Conservation (phyloP, 2,888 invertebrate species). For the Malachius bipustulatus region DNA sequence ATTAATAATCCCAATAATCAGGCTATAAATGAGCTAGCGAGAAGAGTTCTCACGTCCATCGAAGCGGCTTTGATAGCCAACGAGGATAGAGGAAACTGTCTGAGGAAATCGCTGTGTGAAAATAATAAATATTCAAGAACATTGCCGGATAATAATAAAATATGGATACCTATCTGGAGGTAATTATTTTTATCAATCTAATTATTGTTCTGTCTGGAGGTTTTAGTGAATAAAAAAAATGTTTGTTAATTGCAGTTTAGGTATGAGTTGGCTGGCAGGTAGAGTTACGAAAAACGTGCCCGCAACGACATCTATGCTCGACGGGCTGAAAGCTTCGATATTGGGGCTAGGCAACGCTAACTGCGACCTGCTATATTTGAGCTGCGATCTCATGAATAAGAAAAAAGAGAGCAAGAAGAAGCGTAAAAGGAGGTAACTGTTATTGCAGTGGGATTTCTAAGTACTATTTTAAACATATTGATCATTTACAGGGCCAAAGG, state of each 20-base stretch:
- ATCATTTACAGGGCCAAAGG: no score
- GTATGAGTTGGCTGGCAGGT: conserved; percentile 64
- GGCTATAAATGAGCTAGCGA: conserved; percentile 44
- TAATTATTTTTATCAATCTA: conserved; percentile 32
- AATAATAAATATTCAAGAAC: conserved; percentile 52
- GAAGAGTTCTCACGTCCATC: conserved; percentile 43
- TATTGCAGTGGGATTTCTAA: no score
- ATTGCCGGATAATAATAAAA: conserved; percentile 43
- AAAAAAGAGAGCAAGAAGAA: conserved; percentile 31
- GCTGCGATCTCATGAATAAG: conserved; percentile 39
- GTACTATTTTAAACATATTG: no score
- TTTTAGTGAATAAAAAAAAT: no score
- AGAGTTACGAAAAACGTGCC: conserved; percentile 33
- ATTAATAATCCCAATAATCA: conserved; percentile 31
- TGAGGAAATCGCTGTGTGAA: conserved; percentile 52
- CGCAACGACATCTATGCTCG: conserved; percentile 41
- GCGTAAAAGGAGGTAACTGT: no score
- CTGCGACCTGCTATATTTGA: conserved; percentile 48
- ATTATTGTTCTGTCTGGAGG: no score
- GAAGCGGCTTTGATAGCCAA: conserved; percentile 44
- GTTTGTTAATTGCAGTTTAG: conserved; percentile 50
- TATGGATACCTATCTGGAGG: conserved; percentile 70
- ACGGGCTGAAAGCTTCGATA: conserved; percentile 52
- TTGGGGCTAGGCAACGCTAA: conserved; percentile 57
- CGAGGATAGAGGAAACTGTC: conserved; percentile 44